Percentiles rank a stretch among this genome's conserved stretches.
phyloP scores from a whole-genome alignment of 2,113 vertebrate genomes.

The Pachycephala philippinensis region DNA sequence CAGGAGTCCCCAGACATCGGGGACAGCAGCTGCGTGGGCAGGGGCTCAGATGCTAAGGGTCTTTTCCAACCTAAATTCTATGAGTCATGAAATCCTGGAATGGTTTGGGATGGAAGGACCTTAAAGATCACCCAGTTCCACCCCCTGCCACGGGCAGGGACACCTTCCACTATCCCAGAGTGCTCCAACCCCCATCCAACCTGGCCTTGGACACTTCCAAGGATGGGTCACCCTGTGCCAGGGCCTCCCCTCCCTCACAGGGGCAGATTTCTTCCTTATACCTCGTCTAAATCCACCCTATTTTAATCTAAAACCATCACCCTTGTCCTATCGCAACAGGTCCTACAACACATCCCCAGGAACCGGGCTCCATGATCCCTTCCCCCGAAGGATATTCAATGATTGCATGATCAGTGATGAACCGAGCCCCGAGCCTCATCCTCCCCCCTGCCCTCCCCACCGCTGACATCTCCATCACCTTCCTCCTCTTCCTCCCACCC shows the following conservation, averaged over 20 bases:
- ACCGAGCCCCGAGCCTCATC: neutral
- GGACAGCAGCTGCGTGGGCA: neutral
- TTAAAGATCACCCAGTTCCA: neutral
- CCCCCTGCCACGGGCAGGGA: fast-evolving
- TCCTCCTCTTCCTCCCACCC: neutral
- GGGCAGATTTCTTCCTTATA: neutral
- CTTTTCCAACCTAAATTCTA: neutral
- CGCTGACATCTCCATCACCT: neutral
- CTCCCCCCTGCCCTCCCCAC: neutral
- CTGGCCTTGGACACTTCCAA: neutral
- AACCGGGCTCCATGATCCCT: neutral
- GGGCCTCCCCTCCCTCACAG: neutral
- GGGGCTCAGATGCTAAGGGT: neutral
- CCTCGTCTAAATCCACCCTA: neutral
- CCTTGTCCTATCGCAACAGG: neutral
- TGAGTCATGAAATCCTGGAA: neutral
- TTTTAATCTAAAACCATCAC: neutral
- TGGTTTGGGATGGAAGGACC: neutral
- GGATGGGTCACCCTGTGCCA: neutral
- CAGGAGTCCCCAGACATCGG: fast-evolving
- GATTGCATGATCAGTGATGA: neutral
- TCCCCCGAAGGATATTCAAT: neutral
- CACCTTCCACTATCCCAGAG: fast-evolving
- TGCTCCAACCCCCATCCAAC: fast-evolving
- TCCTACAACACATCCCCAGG: neutral